Base-by-base conservation (phyloP, 2,888 invertebrate species). In the Acronicta alni region DNA sequence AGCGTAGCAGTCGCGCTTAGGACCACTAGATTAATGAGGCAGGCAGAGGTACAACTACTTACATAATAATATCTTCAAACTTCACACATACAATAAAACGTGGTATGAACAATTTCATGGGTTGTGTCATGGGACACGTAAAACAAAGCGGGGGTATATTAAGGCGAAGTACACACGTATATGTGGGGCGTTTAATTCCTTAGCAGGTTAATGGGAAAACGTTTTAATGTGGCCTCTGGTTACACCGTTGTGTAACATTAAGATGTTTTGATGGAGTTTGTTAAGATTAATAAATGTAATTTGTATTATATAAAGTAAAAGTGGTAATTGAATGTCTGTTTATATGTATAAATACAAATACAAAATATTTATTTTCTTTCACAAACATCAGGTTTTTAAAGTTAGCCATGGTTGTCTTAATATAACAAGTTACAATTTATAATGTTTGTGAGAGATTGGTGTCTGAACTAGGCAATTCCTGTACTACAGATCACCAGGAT, bases 191-290 rank as follows among this genome's bases (percentile, higher is more conserved):
- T 17, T 76, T 66, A 79, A 86, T 88, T 85, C 81, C 84, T 83
- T 80, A 75, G 57, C 82, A 82, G 83, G 82, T 85, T 86, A 87
- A 88, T 87, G 83, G 79, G 71, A 65, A 75, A 79, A 72, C 79
- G 82, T 75, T 83, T 76, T 70, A 69, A 68, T 65, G 54, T 52
- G 47, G 53, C 35, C 55, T 17, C 3, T 43, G 48, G 9, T 86
- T 35, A 83, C 81, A 84, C 83, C 69, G 74, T 49, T 4, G 4
- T 37, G 69, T 69, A 67, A 26, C 42, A 15, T 12, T 16, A 30
- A 10, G 14, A 26, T 41, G n/a, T 49, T 35, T 32, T 14, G 32
- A 4, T 12, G 14, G 2, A 14, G 14, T 32, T 32, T 32, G 32
- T 26, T 26, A 9, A 26, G 8, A 18, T 9, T 8, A 20, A 59